Conservation (phyloP, 2,888 invertebrate species). For the Hypomecis punctinalis region DNA sequence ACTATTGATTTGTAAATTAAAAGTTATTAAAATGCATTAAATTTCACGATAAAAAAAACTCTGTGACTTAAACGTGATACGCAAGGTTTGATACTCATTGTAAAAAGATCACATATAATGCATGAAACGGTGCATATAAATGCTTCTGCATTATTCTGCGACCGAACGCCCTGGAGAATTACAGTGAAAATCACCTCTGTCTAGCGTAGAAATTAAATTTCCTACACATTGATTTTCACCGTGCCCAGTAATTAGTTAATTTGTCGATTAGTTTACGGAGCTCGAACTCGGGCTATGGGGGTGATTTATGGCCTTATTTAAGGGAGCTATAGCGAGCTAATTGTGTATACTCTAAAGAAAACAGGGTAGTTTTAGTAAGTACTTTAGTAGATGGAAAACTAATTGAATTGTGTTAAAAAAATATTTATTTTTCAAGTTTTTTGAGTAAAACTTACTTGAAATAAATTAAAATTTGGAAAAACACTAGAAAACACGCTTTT, state of each 20-base stretch:
- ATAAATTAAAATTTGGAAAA: no score
- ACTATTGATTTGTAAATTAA: no score
- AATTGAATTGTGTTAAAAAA: not conserved
- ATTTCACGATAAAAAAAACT: no score
- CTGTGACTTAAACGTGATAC: no score
- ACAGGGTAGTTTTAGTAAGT: not conserved
- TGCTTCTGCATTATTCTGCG: constrained; percentile 13
- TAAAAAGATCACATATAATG: no score
- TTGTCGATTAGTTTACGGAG: constrained; percentile 75
- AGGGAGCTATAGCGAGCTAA: constrained; percentile 37
- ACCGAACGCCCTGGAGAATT: constrained; percentile 52
- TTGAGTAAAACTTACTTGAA: no score
- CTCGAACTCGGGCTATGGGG: constrained; percentile 62
- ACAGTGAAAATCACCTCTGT: constrained; percentile 63
- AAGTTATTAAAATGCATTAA: no score
- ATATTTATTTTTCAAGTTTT: no score
- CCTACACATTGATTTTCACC: constrained; percentile 76
- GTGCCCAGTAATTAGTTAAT: constrained; percentile 74
- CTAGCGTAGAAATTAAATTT: constrained; percentile 74
- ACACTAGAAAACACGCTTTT: no score
- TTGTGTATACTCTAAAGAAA: not conserved
- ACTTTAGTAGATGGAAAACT: no score
- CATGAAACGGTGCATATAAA: no score
- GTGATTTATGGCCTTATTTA: constrained; percentile 68
- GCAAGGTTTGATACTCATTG: no score